Evolutionary conservation across 2,888 invertebrate species (phyloP).

Genomic region (Laspeyria flexula): DNA sequence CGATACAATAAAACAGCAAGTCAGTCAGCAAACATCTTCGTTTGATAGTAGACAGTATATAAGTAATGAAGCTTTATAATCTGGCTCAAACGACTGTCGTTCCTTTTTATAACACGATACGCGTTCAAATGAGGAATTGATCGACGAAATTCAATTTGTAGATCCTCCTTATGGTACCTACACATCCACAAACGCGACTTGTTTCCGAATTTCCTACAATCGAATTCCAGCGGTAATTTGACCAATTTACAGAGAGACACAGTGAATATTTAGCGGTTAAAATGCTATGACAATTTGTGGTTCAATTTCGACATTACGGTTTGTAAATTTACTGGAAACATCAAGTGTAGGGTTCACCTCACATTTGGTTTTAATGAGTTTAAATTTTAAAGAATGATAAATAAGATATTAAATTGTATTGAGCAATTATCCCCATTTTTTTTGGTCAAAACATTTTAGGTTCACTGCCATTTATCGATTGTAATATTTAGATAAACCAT

Average conservation of each 20-base stretch:
- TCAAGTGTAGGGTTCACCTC: background rate
- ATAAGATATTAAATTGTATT: too few species aligned
- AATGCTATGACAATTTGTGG: slow-evolving; percentile 20
- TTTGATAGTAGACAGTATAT: too few species aligned
- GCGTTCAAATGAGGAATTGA: slow-evolving; percentile 33
- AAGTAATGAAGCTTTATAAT: too few species aligned
- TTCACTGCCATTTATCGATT: too few species aligned
- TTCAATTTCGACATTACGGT: slow-evolving; percentile 3
- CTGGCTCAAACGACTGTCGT: slow-evolving; percentile 18
- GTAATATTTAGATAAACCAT: too few species aligned
- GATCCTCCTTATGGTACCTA: slow-evolving; percentile 27
- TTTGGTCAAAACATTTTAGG: too few species aligned
- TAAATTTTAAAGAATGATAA: too few species aligned
- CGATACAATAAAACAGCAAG: too few species aligned
- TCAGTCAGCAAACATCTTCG: too few species aligned
- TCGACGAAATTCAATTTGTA: slow-evolving; percentile 27
- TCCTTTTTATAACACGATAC: slow-evolving; percentile 38
- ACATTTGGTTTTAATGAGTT: background rate
- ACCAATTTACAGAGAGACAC: slow-evolving; percentile 15
- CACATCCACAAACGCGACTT: slow-evolving; percentile 5
- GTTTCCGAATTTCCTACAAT: slow-evolving; percentile 10
- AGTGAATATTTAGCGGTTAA: slow-evolving; percentile 26
- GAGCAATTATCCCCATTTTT: too few species aligned
- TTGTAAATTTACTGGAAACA: slow-evolving; percentile 10
- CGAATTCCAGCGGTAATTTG: slow-evolving; percentile 15